These are phyloP conservation scores for Hesperia comma DNA, from an alignment of 2,888 invertebrate genomes.

Conservation along the genomic window DNA sequence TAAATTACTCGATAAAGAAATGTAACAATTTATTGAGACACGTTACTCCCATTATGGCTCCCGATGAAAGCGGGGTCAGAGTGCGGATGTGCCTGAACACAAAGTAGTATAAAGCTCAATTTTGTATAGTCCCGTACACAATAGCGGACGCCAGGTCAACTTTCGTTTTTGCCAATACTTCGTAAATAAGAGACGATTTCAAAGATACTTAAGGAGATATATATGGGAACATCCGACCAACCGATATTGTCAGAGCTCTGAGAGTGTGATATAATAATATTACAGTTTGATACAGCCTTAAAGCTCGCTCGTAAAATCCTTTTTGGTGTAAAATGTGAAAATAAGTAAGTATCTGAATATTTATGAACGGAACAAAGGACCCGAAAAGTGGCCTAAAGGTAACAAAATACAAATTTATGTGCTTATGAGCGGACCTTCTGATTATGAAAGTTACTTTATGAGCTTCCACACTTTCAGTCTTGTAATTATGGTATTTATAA, in stretches of 20 bases:
- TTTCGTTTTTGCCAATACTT: slow-evolving; percentile 68
- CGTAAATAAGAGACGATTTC: slow-evolving; percentile 62
- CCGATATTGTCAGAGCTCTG: slow-evolving; percentile 10
- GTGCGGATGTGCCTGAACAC: slow-evolving; percentile 38
- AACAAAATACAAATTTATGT: slow-evolving; percentile 50
- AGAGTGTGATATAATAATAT: slow-evolving; percentile 36
- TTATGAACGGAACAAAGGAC: slow-evolving; percentile 67
- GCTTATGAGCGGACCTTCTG: slow-evolving; percentile 60
- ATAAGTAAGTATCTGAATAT: slow-evolving; percentile 72
- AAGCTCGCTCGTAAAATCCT: slow-evolving; percentile 45
- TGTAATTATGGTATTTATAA: slow-evolving; percentile 55
- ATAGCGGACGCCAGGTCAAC: slow-evolving; percentile 60
- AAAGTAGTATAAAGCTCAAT: slow-evolving; percentile 44
- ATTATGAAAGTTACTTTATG: slow-evolving; percentile 69
- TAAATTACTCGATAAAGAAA: neutral
- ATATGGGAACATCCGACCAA: slow-evolving; percentile 47
- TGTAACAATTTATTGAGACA: neutral
- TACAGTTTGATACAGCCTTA: slow-evolving; percentile 41
- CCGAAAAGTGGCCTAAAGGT: slow-evolving; percentile 52
- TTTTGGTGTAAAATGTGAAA: slow-evolving; percentile 67
- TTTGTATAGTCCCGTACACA: slow-evolving; percentile 48
- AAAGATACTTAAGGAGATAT: slow-evolving; percentile 59
- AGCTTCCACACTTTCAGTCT: slow-evolving; percentile 45
- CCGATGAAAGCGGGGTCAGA: slow-evolving; percentile 46
- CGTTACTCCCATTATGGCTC: slow-evolving; percentile 5